Percentiles rank a stretch among this genome's conserved stretches.
phyloP scores from a whole-genome alignment of 2,888 invertebrate genomes.

The Dynastes maya region DNA sequence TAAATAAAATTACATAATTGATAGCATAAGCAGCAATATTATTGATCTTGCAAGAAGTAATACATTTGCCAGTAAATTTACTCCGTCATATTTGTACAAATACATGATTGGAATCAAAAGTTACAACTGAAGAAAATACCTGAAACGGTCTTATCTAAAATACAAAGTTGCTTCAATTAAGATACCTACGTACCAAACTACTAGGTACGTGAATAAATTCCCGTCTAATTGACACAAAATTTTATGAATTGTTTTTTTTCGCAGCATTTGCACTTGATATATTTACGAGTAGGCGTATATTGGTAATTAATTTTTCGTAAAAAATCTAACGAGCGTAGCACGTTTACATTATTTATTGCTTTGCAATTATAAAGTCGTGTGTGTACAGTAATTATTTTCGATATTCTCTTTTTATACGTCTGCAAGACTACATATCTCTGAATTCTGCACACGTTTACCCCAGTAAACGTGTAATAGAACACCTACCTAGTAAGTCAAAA shows the following conservation, averaged over 20 bases:
- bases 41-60: neutral
- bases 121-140: no score
- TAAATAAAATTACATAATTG: conserved; percentile 20
- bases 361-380: conserved; percentile 52
- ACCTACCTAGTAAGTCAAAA: conserved; percentile 10
- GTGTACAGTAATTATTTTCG: conserved; percentile 16
- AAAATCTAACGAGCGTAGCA: conserved; percentile 55
- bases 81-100: neutral
- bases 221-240: conserved; percentile 56
- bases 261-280: conserved; percentile 49
- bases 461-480: neutral
- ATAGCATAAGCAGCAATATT: neutral
- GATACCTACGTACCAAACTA: neutral
- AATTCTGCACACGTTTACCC: conserved; percentile 15
- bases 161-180: conserved; percentile 6
- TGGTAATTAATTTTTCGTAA: conserved; percentile 55
- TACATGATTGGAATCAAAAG: neutral
- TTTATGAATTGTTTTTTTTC: conserved; percentile 52
- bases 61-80: neutral
- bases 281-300: conserved; percentile 57
- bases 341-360: conserved; percentile 54
- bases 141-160: no score
- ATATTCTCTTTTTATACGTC: conserved; percentile 14
- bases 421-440: neutral
- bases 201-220: conserved; percentile 1